Evolutionary conservation across 2,113 vertebrate genomes (phyloP), one percentile per base, ranked within the genome.

Genomic region (Scartelaos histophorus): DNA sequence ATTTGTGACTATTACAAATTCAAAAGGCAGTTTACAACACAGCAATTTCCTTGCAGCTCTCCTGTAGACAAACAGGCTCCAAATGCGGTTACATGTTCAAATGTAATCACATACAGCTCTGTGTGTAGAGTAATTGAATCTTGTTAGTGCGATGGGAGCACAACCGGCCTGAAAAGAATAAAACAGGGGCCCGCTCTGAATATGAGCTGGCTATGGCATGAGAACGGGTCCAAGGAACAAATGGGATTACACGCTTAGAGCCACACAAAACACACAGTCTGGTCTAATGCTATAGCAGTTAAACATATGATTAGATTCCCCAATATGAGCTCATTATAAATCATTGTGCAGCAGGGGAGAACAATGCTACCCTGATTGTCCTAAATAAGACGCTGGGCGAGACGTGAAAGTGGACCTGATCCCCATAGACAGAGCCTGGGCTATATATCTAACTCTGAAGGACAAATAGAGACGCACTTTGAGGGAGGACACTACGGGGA

Each of bases 161-260:
- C 76, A 79, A 72, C 82, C 75, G 71, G 71, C 70, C 60, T 76
- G 56, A 87, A 77, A 75, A 9, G 13, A 58, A 61, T 34, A 34
- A 29, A 61, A 61, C 24, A 34, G 25, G 58, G 56, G 72, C 82
- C 81, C 79, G 72, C 84, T 85, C 75, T 77, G 67, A 84, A 84
- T 78, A 76, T 76, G 67, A 38, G 66, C 47, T 21, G 73, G 74
- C 79, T 71, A 15, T 58, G 56, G 58, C 78, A 38, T 75, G 75
- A 60, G 16, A 16, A 67, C 51, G 58, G 71, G 76, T 62, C 71
- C 17, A 29, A 76, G 77, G 73, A 76, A 79, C 79, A 82, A 89
- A 88, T 84, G 70, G 70, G 82, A 85, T 90, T 77, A 87, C 67
- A 80, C 29, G 24, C 76, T 76, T 70, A 72, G 70, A 86, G 75